Evolutionary conservation across 2,797 vertebrate species (phyloP).

Genomic region (Alauda arvensis): DNA sequence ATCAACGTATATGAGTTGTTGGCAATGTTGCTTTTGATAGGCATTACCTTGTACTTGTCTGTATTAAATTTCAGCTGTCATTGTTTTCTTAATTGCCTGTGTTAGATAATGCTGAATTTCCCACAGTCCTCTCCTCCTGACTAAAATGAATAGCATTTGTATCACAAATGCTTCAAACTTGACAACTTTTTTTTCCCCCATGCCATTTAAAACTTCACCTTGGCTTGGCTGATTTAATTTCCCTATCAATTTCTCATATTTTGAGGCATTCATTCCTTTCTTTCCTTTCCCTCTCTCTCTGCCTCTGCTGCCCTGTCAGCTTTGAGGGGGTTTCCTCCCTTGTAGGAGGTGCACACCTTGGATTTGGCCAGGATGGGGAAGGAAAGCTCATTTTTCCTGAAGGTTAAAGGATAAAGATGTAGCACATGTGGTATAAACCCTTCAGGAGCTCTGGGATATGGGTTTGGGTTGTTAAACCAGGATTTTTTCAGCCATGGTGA

Average conservation of each 20-base stretch:
- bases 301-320: not conserved
- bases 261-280: not conserved
- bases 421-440: not conserved
- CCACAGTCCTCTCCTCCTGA: slow-evolving; percentile 42
- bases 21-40: slow-evolving; percentile 61
- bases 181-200: slow-evolving; percentile 17
- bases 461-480: not conserved
- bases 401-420: not conserved
- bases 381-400: not conserved
- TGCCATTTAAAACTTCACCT: slow-evolving; percentile 51
- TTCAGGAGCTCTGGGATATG: not conserved
- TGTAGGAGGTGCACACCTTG: not conserved
- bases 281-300: not conserved
- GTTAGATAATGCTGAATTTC: slow-evolving; percentile 59
- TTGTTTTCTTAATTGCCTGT: slow-evolving; percentile 69
- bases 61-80: slow-evolving; percentile 69
- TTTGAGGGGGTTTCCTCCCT: rapidly evolving
- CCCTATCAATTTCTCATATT: not conserved
- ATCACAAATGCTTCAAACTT: slow-evolving; percentile 44
- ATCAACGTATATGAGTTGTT: slow-evolving; percentile 56
- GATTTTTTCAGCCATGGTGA: not conserved
- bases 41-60: slow-evolving; percentile 60
- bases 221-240: slow-evolving; percentile 26
- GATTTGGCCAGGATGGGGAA: not conserved
- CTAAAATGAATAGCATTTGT: slow-evolving; percentile 46